Percentiles rank a stretch among this genome's conserved stretches.
Conservation (phyloP, 2,113 vertebrate genomes). For the Ciconia maguari region DNA sequence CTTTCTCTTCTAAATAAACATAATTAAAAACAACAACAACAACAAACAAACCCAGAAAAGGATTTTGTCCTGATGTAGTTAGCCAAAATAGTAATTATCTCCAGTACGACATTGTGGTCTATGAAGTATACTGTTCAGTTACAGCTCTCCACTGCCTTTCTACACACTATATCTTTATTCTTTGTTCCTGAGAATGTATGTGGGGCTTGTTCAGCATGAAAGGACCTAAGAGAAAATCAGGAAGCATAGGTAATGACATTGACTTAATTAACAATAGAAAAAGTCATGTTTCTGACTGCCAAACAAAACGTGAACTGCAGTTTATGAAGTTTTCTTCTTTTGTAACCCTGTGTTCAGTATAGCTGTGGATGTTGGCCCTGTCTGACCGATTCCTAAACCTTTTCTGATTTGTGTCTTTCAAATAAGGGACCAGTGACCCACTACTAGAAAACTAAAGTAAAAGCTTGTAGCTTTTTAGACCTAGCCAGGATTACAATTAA, state of each 20-base stretch:
- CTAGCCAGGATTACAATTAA: too few relatives aligned
- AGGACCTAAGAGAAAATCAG: neutral
- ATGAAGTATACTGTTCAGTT: neutral
- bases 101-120: neutral
- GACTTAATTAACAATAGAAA: neutral
- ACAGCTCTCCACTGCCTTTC: neutral
- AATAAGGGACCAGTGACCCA: neutral
- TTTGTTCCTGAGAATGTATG: neutral
- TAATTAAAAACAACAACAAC: neutral
- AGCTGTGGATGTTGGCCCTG: neutral
- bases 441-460: neutral
- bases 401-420: neutral
- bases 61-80: neutral
- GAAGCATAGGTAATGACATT: neutral
- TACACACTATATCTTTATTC: too few relatives aligned
- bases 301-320: neutral
- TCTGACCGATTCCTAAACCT: neutral
- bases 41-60: neutral
- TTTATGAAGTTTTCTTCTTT: neutral
- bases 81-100: neutral
- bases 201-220: neutral
- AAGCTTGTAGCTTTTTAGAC: neutral
- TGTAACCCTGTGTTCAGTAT: neutral
- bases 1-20: conserved; percentile 36
- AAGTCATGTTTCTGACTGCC: neutral